Evolutionary conservation across 2,113 vertebrate species (phyloP), one percentile per base, ranked within the genome.

Genomic region (Podocnemis expansa): DNA sequence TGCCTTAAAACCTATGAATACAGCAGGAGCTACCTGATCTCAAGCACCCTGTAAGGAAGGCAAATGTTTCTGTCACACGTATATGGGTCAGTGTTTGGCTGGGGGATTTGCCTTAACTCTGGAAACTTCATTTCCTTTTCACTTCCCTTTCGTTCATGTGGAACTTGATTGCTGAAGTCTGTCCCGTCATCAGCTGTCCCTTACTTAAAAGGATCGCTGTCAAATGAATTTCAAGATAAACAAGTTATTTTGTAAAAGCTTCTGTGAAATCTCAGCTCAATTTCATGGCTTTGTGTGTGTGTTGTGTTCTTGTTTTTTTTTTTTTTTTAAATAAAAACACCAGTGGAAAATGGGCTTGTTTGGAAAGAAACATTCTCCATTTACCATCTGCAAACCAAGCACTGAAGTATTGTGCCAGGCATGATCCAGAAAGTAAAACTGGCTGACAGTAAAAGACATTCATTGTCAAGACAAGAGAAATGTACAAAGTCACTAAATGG

Each of bases 391-490:
- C 60, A 60, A 58, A 43, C 16, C 60, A 51, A 73, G 24, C 7
- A 19, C 31, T 31, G 60, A 58, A 31, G 14, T 7, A 11, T 12
- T 27, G 49, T 21, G 5, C 27, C 0, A 0, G 2, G 0, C 0
- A 0, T 17, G 70, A 27, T 34, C 17, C 6, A 58, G 6, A 19
- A 43, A 73, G 70, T 41, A 73, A 73, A 73, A 41, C n/a, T 70
- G n/a, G n/a, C n/a, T 0, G 0, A 45, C 25, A n/a, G 49, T 25
- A 8, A 10, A 52, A 5, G 41, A 19, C 16, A 14, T 56, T 17
- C 3, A 1, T 14, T 6, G 27, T 16, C 52, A 14, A 8, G 31
- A 16, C 14, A 29, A 63, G 14, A 7, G 60, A 63, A 63, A 34
- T 31, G 14, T 63, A n/a, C 31, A 63, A 63, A 34, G 29, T 63